A percentile compares a stretch with the other conserved stretches of the same genome.
phyloP scores from a whole-genome alignment of 2,113 vertebrate species.

The Labeo catla region DNA sequence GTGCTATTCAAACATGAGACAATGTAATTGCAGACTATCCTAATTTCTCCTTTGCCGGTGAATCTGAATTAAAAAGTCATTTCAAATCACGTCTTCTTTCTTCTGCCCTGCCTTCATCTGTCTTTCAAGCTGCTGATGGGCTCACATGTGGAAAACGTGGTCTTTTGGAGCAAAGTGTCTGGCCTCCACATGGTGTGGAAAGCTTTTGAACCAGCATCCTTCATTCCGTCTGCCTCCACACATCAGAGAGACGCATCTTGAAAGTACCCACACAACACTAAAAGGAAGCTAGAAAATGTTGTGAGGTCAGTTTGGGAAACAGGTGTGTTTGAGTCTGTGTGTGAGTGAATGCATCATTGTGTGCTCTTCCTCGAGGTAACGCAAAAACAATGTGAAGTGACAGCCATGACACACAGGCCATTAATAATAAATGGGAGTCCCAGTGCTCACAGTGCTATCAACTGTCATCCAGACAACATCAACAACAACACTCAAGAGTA shows the following conservation, averaged over 20 bases:
- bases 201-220: slow-evolving; percentile 39
- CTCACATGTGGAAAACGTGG: slow-evolving; percentile 4
- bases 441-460: slow-evolving; percentile 50
- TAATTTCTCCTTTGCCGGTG: slow-evolving; percentile 48
- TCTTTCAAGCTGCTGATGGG: slow-evolving; percentile 38
- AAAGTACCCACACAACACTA: slow-evolving; percentile 20
- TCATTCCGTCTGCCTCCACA: background rate
- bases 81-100: slow-evolving; percentile 44
- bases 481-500: slow-evolving; percentile 57
- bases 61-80: slow-evolving; percentile 68
- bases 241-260: slow-evolving; percentile 43
- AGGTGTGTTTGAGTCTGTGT: slow-evolving; percentile 40
- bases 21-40: slow-evolving; percentile 46
- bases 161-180: slow-evolving; percentile 36
- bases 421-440: slow-evolving; percentile 70
- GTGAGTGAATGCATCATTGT: slow-evolving; percentile 32
- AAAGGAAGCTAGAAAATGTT: slow-evolving; percentile 6
- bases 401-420: slow-evolving; percentile 62
- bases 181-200: slow-evolving; percentile 33
- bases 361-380: slow-evolving; percentile 61
- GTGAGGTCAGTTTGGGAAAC: slow-evolving; percentile 20
- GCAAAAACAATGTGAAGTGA: slow-evolving; percentile 64
- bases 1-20: slow-evolving; percentile 65
- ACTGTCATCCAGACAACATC: slow-evolving; percentile 56
- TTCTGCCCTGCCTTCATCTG: slow-evolving; percentile 37